Base-by-base conservation (phyloP, 1,140 invertebrate genomes). In the Pogonus chalceus region DNA sequence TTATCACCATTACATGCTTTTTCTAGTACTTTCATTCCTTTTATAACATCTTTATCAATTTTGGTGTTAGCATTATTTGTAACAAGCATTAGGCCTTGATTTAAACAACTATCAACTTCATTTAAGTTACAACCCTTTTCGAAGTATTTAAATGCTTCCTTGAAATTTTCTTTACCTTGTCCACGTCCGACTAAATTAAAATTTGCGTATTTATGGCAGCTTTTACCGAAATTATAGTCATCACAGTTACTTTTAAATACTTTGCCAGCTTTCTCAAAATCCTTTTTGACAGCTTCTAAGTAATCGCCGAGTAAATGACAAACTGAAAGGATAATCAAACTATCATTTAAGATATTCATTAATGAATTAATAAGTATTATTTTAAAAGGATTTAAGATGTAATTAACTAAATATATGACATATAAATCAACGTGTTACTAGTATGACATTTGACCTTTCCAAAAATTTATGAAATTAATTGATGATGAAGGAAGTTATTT, bases 221-320 rank as follows among this genome's bases (percentile, higher is more conserved):
- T 95, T 65, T 81, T 85, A 2, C 76, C 79, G 69, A 79, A 89
- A 56, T 86, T 82, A 58, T 83, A 82, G 49, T 90, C 82, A 64
- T 93, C 84, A 71, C 92, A 96, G 69, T 90, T 96, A 23, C 74
- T 78, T 72, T 87, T 83, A 62, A 83, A 96, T 4, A 94, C 76
- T 62, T 81, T 81, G 0, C 74, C 78, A 0, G 92, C 90, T 67
- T 87, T 86, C 35, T 82, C 76, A 55, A 75, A 83, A 62, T 96
- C 85, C 63, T 83, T 83, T 60, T 86, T 85, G 1, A 95, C 81
- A 0, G 81, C 75, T 69, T 94, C 90, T 23, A 90, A 73, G 69
- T 87, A 96, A 71, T 95, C 90, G 0, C 84, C 92, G 1, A 96
- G 72, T 37, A 95, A 70, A 71, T 95, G 91, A 68, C 92, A 96